These are phyloP conservation scores for Calosoma granatense DNA, from an alignment of 1,140 invertebrate species.

Conservation along the genomic window DNA sequence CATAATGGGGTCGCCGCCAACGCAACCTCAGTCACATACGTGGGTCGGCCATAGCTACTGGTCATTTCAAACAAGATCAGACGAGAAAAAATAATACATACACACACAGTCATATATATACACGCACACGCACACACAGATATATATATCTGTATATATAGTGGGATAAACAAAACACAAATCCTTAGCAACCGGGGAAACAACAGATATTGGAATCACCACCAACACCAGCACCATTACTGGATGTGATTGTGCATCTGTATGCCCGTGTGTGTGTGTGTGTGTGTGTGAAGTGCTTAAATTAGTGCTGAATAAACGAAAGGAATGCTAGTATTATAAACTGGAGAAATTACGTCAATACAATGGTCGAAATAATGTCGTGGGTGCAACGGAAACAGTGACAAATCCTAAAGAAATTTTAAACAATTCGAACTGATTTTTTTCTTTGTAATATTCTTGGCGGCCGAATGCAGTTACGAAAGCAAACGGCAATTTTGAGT, in stretches of 20 bases:
- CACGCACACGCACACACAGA: too few species aligned
- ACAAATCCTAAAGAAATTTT: neutral
- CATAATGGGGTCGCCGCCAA: neutral
- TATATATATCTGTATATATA: neutral
- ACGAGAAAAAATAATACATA: too few species aligned
- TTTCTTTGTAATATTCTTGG: neutral
- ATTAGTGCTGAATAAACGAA: neutral
- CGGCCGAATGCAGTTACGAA: neutral
- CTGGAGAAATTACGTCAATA: neutral
- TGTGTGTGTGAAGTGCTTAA: too few species aligned
- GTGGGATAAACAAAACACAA: neutral
- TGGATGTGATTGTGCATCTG: too few species aligned
- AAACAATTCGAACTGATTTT: neutral
- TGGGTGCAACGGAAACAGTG: neutral
- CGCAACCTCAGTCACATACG: neutral
- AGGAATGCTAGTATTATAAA: neutral
- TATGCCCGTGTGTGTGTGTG: too few species aligned
- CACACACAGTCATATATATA: too few species aligned
- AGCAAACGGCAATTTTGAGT: neutral
- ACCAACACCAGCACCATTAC: too few species aligned
- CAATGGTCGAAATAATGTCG: neutral
- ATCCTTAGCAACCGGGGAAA: too few species aligned
- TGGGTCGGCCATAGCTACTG: neutral
- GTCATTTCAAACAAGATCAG: too few species aligned
- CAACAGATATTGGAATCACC: too few species aligned